Conservation (phyloP, 2,797 vertebrate genomes). For the Syngnathus rostellatus region DNA sequence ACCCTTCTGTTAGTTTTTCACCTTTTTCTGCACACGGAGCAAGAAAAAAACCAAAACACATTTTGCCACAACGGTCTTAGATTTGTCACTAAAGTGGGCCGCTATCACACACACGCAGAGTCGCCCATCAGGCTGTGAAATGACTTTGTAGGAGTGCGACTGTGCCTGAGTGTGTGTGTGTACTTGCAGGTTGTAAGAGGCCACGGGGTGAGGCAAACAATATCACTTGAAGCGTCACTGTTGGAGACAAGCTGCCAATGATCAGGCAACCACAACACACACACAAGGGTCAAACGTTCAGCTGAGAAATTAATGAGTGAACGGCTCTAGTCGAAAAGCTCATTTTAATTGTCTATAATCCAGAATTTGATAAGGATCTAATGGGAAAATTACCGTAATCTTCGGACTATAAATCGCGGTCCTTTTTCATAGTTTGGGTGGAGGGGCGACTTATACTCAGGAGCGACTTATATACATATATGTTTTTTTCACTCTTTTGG, state of each 20-base stretch:
- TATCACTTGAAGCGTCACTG: neutral
- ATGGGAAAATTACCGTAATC: neutral
- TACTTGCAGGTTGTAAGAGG: neutral
- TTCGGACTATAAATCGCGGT: too few species aligned
- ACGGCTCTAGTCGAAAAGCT: neutral
- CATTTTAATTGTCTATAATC: neutral
- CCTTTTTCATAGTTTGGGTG: too few species aligned
- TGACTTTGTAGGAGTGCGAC: slow-evolving; percentile 34
- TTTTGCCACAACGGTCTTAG: slow-evolving; percentile 31
- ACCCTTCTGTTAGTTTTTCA: neutral
- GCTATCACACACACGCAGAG: slow-evolving; percentile 21
- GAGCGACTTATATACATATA: too few species aligned
- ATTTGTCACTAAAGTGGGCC: slow-evolving; percentile 41
- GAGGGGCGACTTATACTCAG: too few species aligned
- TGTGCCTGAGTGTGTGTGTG: slow-evolving; percentile 7
- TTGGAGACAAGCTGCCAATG: neutral
- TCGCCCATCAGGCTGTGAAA: slow-evolving; percentile 53
- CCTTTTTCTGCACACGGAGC: slow-evolving; percentile 26
- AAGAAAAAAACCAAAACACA: slow-evolving; percentile 30
- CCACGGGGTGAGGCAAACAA: neutral
- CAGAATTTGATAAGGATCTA: neutral
- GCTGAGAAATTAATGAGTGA: neutral
- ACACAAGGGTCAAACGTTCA: neutral
- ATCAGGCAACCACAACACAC: too few species aligned
- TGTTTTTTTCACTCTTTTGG: too few species aligned